Percentiles rank a stretch among this genome's conserved stretches.
Evolutionary conservation across 2,797 vertebrate genomes (phyloP).

Genomic region (Eidolon dupreanum): DNA sequence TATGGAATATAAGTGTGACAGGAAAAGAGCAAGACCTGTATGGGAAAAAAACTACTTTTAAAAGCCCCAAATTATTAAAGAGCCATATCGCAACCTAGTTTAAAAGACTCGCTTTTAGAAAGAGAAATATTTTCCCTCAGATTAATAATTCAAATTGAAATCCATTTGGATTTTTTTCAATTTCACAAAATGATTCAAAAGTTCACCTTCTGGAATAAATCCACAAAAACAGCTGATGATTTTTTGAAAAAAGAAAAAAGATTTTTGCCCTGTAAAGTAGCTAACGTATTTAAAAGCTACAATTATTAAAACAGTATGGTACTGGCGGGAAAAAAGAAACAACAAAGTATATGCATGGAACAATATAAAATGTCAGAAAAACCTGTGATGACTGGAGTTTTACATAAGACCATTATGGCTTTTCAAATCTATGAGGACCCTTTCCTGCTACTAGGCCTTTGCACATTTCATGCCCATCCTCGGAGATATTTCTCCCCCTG

Average conservation of each 20-base stretch:
- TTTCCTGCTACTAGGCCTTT: slow-evolving; percentile 65
- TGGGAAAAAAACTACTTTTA: background rate
- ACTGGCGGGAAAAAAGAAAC: background rate
- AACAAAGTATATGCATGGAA: background rate
- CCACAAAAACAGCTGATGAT: background rate
- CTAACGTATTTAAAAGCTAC: background rate
- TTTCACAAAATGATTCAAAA: background rate
- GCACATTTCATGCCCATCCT: no score
- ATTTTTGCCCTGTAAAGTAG: background rate
- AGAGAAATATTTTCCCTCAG: background rate
- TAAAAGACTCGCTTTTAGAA: background rate
- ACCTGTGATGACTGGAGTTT: background rate
- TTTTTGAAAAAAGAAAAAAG: background rate
- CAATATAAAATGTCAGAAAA: background rate
- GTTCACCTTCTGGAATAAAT: background rate
- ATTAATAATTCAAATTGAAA: background rate
- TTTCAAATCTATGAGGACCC: background rate
- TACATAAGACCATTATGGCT: background rate
- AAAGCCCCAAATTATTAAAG: background rate
- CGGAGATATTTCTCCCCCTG: no score
- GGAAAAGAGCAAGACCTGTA: background rate
- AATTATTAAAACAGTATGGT: background rate
- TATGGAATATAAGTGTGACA: background rate
- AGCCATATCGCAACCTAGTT: background rate
- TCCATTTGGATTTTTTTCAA: background rate